Conservation (phyloP, 1,140 invertebrate genomes). For the Lethrus apterus region DNA sequence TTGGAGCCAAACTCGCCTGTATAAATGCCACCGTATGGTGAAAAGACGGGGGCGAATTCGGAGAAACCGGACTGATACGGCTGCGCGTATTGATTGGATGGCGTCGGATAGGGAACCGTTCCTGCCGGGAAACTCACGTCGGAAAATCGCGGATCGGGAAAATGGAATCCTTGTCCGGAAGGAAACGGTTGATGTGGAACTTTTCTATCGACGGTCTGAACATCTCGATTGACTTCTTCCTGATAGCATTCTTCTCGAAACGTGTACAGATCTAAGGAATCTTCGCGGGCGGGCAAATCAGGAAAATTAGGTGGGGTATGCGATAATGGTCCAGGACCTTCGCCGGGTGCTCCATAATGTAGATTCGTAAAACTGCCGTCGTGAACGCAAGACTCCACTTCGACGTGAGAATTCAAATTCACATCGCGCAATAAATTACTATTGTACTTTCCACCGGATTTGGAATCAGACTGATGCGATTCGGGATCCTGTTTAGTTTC, state of each 20-base stretch:
- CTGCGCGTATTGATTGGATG: conserved; percentile 43
- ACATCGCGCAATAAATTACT: conserved; percentile 47
- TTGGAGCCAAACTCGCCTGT: conserved; percentile 42
- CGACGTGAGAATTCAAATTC: conserved; percentile 47
- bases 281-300: conserved; percentile 50
- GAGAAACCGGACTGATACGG: conserved; percentile 44
- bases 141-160: conserved; percentile 27
- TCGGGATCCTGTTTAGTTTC: conserved; percentile 22
- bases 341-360: conserved; percentile 46
- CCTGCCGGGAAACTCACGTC: conserved; percentile 28
- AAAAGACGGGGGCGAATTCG: conserved; percentile 51
- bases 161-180: conserved; percentile 26
- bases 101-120: conserved; percentile 22
- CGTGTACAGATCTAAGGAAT: conserved; percentile 57
- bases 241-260: conserved; percentile 62
- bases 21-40: conserved; percentile 48
- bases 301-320: conserved; percentile 24
- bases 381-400: conserved; percentile 55
- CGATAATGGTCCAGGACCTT: conserved; percentile 29
- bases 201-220: conserved; percentile 24
- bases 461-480: conserved; percentile 16
- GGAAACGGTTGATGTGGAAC: conserved; percentile 25
- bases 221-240: conserved; percentile 43
- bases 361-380: conserved; percentile 57
- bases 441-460: conserved; percentile 30